These are phyloP conservation scores for Lordiphosa mommai DNA, from an alignment of 1,140 invertebrate species.

Conservation along the genomic window DNA sequence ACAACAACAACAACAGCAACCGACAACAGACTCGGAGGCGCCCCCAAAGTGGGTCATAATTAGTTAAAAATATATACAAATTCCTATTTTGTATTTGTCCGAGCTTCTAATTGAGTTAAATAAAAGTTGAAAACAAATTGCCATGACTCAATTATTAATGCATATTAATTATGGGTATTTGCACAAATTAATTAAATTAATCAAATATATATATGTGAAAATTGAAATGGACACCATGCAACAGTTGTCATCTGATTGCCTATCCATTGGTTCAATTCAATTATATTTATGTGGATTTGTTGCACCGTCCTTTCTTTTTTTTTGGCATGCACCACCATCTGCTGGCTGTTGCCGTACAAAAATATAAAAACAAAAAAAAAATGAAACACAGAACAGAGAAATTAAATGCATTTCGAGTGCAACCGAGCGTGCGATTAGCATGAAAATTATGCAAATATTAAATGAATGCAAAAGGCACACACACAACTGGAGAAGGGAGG, in stretches of 20 bases:
- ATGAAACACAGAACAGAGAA: neutral
- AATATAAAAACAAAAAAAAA: neutral
- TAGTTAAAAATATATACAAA: no score
- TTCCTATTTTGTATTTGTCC: neutral
- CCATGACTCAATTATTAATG: slow-evolving; percentile 43
- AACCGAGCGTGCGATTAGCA: neutral
- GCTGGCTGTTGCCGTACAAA: neutral
- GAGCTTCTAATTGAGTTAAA: slow-evolving; percentile 36
- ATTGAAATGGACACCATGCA: neutral
- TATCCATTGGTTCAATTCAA: no score
- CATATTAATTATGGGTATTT: slow-evolving; percentile 38
- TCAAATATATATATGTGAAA: no score
- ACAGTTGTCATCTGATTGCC: slow-evolving; percentile 1
- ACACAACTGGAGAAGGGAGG: neutral
- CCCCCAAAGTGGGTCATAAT: no score
- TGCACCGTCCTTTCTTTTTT: no score
- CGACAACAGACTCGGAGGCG: no score
- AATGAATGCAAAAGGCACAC: neutral
- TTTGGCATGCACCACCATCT: no score
- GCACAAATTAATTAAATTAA: neutral
- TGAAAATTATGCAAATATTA: neutral
- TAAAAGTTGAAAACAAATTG: slow-evolving; percentile 23
- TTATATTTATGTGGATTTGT: no score
- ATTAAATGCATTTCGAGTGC: neutral
- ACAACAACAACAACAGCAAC: no score